Percentiles rank a stretch among this genome's conserved stretches.
Conservation (phyloP, 2,113 vertebrate species). For the Grallaria varia region DNA sequence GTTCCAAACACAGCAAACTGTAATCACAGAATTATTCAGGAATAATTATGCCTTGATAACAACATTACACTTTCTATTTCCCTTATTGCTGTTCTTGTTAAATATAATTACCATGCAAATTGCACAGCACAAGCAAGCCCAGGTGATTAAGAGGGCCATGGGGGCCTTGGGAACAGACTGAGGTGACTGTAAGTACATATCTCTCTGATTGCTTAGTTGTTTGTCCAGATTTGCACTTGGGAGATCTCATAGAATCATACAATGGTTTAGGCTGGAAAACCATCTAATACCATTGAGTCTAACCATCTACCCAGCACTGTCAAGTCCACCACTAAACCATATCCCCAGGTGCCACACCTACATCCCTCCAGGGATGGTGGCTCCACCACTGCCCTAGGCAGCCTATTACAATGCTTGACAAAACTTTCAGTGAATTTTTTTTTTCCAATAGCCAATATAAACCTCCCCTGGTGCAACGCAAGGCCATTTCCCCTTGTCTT, state of each 20-base stretch:
- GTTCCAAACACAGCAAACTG: slow-evolving; percentile 39
- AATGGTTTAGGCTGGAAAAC: neutral
- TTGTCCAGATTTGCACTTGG: neutral
- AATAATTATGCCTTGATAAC: slow-evolving; percentile 70
- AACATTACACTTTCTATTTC: slow-evolving; percentile 67
- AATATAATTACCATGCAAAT: slow-evolving; percentile 74
- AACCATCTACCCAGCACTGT: neutral
- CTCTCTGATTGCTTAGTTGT: slow-evolving; percentile 8
- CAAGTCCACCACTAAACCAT: too few relatives aligned
- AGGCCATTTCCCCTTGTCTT: neutral
- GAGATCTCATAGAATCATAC: neutral
- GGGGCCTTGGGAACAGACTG: slow-evolving; percentile 1
- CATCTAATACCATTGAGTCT: neutral
- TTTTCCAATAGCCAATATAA: neutral
- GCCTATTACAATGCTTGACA: neutral
- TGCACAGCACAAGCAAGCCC: slow-evolving; percentile 51
- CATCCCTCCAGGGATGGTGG: neutral
- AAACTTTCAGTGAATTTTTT: neutral
- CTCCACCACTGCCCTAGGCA: neutral
- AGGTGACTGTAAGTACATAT: slow-evolving; percentile 19
- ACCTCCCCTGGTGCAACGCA: neutral
- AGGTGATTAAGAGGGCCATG: slow-evolving; percentile 53
- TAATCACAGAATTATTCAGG: slow-evolving; percentile 69
- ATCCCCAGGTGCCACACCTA: neutral
- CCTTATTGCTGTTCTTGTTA: slow-evolving; percentile 71